These are phyloP conservation scores for Morus bassanus DNA, from an alignment of 2,797 vertebrate genomes.

Conservation along the genomic window DNA sequence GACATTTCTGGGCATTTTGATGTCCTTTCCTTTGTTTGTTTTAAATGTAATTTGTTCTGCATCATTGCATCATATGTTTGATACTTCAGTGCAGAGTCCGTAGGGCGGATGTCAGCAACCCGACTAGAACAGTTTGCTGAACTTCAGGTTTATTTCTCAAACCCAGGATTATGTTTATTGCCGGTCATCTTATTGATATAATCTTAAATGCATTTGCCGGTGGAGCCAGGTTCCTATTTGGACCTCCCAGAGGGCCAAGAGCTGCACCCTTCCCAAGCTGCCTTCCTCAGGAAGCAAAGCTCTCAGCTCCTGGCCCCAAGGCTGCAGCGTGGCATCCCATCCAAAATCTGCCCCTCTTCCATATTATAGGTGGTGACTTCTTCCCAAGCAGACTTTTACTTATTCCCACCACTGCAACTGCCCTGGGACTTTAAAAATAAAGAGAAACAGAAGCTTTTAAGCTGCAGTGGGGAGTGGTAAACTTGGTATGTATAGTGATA, in stretches of 20 bases:
- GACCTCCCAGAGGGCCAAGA: not conserved
- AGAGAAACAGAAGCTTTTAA: not conserved
- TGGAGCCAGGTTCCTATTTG: not conserved
- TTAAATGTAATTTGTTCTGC: slow-evolving; percentile 11
- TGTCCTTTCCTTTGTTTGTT: not conserved
- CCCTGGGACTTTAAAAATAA: not conserved
- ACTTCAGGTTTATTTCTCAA: not conserved
- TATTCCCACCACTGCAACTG: not conserved
- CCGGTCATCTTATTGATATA: not conserved
- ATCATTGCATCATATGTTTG: not conserved
- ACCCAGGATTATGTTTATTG: not conserved
- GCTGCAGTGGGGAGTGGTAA: not conserved
- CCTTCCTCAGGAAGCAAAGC: not conserved
- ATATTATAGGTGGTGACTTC: not conserved
- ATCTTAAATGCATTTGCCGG: not conserved
- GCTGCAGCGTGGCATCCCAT: not conserved
- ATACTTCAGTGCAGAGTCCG: not conserved
- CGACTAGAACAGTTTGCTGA: not conserved
- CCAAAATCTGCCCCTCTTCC: not conserved
- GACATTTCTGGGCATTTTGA: not conserved
- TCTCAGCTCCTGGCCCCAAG: not conserved
- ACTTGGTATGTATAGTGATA: not conserved
- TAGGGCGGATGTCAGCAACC: not conserved
- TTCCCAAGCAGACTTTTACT: not conserved
- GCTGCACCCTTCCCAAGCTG: not conserved